Base-by-base conservation (phyloP, 2,113 vertebrate genomes). In the Meles meles region DNA sequence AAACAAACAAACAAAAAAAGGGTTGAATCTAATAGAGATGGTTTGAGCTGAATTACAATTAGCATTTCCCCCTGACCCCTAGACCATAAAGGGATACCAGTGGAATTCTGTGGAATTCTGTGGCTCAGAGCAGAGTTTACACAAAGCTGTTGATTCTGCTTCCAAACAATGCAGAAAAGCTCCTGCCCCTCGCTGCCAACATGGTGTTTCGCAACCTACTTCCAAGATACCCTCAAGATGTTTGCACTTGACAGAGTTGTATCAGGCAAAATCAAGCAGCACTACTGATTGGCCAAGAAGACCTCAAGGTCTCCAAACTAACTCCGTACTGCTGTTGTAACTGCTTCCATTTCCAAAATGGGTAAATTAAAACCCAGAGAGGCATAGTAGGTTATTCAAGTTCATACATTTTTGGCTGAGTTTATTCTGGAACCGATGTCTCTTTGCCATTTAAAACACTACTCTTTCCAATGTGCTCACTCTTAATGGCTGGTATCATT, bases 371-470 rank as follows among this genome's bases (percentile, higher is more conserved):
- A 90, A 76, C 44, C 31, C 82, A 96, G 27, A 88, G 15, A 67
- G 3, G 17, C 25, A 69, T 92, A 96, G 42, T 55, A 74, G 5
- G 11, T 31, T 71, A 80, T 82, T 93, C 59, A 90, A 85, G 34
- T 69, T 94, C 61, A 89, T 23, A 49, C 7, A 18, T 67, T 42
- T 67, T 91, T 94, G 86, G 57, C 44, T 17, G 55, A 85, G 44
- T 93, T 92, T 72, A 52, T 69, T 37, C 34, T 83, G 72, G 81
- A 94, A 93, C 2, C 61, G 77, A 2, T 61, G 7, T 59, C 55
- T 85, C 79, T 79, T 96, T 96, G 44, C 76, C 69, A 95, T 42
- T 93, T 63, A 94, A 67, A 90, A 49, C n/a, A 88, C 3, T 81
- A 6, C 17, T 94, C n/a, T 89, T 93, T 86, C 74, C 69, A 86